A percentile compares a stretch with the other conserved stretches of the same genome.
Conservation (phyloP, 2,113 vertebrate species). For the Odobenus rosmarus region DNA sequence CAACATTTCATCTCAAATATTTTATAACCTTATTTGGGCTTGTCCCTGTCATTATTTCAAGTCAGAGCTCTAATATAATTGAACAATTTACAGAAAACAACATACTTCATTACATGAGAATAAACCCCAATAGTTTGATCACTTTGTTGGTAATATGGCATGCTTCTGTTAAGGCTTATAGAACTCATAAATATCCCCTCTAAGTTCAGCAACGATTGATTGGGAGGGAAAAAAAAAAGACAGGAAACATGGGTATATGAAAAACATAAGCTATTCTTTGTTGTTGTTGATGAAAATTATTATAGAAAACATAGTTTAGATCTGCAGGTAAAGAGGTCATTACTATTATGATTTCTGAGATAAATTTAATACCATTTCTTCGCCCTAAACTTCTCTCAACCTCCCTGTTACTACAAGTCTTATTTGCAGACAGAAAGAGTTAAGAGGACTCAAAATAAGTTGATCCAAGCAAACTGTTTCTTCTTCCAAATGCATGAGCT, state of each 20-base stretch:
- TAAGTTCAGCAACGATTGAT: background rate
- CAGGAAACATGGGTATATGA: background rate
- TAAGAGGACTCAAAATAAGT: background rate
- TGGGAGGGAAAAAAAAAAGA: background rate
- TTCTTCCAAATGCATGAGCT: background rate
- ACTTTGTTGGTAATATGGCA: background rate
- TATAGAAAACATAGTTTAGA: background rate
- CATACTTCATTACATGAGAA: background rate
- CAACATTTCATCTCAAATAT: background rate
- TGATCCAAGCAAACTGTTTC: background rate
- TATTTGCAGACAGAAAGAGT: background rate
- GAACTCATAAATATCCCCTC: background rate
- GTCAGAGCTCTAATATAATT: background rate
- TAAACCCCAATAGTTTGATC: background rate
- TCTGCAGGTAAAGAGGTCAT: background rate
- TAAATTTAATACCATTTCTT: background rate
- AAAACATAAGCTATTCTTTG: background rate
- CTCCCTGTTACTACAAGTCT: background rate
- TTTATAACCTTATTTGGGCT: background rate
- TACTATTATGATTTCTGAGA: background rate
- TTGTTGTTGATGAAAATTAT: background rate
- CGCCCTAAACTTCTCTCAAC: background rate
- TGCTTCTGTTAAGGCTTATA: background rate
- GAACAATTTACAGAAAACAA: background rate
- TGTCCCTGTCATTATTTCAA: background rate